A percentile compares a stretch with the other conserved stretches of the same genome.
These are phyloP conservation scores for Patella vulgata DNA, from an alignment of 1,140 invertebrate genomes.

Conservation along the genomic window DNA sequence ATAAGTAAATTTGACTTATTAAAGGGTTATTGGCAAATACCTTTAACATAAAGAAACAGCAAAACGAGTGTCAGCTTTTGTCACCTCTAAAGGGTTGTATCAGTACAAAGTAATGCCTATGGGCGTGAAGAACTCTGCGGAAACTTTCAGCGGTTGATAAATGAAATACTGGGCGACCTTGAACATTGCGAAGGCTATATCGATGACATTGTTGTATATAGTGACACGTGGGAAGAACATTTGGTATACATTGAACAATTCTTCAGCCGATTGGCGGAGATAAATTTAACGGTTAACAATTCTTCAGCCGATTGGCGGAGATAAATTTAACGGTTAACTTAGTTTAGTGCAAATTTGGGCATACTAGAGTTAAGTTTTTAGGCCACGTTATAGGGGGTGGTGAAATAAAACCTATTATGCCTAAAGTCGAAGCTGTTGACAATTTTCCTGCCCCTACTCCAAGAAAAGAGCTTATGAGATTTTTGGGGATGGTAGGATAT, in stretches of 20 bases:
- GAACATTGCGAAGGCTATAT: slow-evolving; percentile 44
- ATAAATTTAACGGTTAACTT: slow-evolving; percentile 17
- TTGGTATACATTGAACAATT: neutral
- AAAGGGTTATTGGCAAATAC: slow-evolving; percentile 27
- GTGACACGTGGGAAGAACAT: slow-evolving; percentile 18
- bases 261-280: too few species aligned
- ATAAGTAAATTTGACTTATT: slow-evolving; percentile 29
- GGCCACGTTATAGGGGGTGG: slow-evolving; percentile 29
- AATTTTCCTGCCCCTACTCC: slow-evolving; percentile 27
- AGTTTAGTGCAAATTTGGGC: slow-evolving; percentile 22
- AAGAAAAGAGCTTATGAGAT: slow-evolving; percentile 45
- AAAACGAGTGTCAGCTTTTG: slow-evolving; percentile 28
- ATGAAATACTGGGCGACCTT: slow-evolving; percentile 64
- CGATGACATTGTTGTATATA: slow-evolving; percentile 21
- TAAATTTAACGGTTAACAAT: too few species aligned
- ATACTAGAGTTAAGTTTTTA: slow-evolving; percentile 21
- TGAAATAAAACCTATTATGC: slow-evolving; percentile 19
- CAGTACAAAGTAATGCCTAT: slow-evolving; percentile 65
- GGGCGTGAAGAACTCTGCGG: slow-evolving; percentile 62
- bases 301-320: slow-evolving; percentile 32
- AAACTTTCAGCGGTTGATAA: slow-evolving; percentile 69
- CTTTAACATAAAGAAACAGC: slow-evolving; percentile 26
- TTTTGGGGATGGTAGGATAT: slow-evolving; percentile 42
- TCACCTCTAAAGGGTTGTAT: slow-evolving; percentile 49
- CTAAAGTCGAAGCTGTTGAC: slow-evolving; percentile 24